These are phyloP conservation scores for Dryobota labecula DNA, from an alignment of 2,888 invertebrate species.

Conservation along the genomic window DNA sequence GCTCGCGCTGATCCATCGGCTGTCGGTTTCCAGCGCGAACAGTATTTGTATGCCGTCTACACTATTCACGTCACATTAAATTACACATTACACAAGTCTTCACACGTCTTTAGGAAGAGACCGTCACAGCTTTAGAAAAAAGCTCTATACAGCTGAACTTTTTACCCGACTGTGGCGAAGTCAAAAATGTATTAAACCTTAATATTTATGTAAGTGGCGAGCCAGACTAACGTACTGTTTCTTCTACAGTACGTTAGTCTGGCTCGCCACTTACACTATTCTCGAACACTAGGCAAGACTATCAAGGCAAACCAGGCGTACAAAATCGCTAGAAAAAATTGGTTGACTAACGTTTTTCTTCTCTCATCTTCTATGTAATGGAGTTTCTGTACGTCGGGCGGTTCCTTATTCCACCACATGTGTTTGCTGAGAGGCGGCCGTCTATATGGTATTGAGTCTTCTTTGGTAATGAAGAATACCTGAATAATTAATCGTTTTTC, in stretches of 20 bases:
- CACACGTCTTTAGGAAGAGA: background rate
- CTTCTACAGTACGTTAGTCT: no score
- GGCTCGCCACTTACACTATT: no score
- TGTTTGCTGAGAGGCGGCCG: constrained; percentile 81
- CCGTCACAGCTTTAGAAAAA: background rate
- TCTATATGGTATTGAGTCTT: constrained; percentile 80
- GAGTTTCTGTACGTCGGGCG: constrained; percentile 77
- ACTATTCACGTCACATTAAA: no score
- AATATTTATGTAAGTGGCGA: background rate
- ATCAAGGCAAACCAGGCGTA: background rate
- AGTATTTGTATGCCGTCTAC: no score
- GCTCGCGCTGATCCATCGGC: no score
- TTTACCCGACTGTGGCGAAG: background rate
- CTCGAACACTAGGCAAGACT: background rate
- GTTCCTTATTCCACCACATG: constrained; percentile 85
- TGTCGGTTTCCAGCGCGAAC: no score
- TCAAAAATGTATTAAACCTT: background rate
- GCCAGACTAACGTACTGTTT: background rate
- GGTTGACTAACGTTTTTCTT: constrained; percentile 72
- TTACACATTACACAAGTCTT: no score
- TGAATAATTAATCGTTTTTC: constrained; percentile 52
- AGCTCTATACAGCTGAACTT: background rate
- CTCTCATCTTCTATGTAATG: constrained; percentile 74
- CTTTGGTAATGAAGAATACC: constrained; percentile 85
- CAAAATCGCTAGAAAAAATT: background rate